Percentiles rank a stretch among this genome's conserved stretches.
These are phyloP conservation scores for Luperina testacea DNA, from an alignment of 2,888 invertebrate species.

Conservation along the genomic window DNA sequence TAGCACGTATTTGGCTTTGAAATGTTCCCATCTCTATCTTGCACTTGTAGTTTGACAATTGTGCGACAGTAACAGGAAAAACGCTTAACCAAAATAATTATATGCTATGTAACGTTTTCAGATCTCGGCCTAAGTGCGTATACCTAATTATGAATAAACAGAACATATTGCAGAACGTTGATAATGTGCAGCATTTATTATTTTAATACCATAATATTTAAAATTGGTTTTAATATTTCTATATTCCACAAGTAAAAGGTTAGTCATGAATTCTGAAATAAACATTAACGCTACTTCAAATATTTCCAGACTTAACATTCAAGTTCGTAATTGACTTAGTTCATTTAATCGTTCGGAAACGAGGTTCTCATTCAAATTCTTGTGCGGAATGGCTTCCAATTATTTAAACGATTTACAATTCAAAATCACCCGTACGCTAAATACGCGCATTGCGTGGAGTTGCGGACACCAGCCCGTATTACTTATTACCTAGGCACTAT, in stretches of 20 bases:
- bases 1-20: neutral
- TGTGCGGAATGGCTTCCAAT: neutral
- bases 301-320: constrained; percentile 48
- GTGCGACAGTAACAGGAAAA: too few species aligned
- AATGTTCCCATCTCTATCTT: neutral
- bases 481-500: neutral
- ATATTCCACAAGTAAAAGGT: neutral
- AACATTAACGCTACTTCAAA: constrained; percentile 41
- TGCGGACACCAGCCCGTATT: too few species aligned
- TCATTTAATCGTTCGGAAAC: constrained; percentile 51
- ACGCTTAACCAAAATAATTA: neutral
- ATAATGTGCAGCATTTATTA: neutral
- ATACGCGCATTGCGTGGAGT: too few species aligned
- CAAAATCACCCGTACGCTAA: too few species aligned
- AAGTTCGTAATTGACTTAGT: constrained; percentile 43
- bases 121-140: neutral
- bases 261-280: constrained; percentile 4
- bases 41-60: neutral
- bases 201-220: neutral
- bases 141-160: neutral
- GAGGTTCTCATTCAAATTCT: constrained; percentile 39
- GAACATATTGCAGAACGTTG: neutral
- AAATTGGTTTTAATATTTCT: neutral
- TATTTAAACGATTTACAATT: constrained; percentile 13
- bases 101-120: neutral